phyloP scores from a whole-genome alignment of 2,797 vertebrate species.

The Thaleichthys pacificus region DNA sequence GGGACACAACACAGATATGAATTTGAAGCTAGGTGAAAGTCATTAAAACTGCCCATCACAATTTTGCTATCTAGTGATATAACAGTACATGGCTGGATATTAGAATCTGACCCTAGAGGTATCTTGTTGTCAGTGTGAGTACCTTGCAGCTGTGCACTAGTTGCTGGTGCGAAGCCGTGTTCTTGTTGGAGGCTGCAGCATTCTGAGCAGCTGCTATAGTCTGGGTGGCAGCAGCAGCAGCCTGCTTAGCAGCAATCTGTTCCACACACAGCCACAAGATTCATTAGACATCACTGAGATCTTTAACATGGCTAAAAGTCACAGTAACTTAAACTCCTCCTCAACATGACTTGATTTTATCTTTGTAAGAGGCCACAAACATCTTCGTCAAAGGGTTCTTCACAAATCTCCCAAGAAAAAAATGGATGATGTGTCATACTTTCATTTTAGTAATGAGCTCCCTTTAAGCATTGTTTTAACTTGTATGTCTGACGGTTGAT shows the following conservation, averaged over 20 bases:
- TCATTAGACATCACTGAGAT: slow-evolving; percentile 29
- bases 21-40: slow-evolving; percentile 4
- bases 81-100: neutral
- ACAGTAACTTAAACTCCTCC: slow-evolving; percentile 18
- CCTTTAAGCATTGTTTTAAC: too few species aligned
- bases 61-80: neutral
- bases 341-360: too few species aligned
- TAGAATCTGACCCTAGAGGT: neutral
- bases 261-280: slow-evolving; percentile 47
- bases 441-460: too few species aligned
- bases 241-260: slow-evolving; percentile 96
- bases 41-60: neutral
- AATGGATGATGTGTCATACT: too few species aligned
- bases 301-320: slow-evolving; percentile 22
- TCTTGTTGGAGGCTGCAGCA: slow-evolving; percentile 95
- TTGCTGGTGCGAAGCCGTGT: slow-evolving; percentile 92
- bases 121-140: slow-evolving; percentile 22
- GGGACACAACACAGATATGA: neutral
- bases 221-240: slow-evolving; percentile 95
- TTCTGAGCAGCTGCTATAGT: slow-evolving; percentile 98
- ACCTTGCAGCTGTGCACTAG: slow-evolving; percentile 99
- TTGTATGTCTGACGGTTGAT: neutral
- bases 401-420: too few species aligned
- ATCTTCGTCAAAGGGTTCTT: too few species aligned
- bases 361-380: too few species aligned